phyloP scores from a whole-genome alignment of 2,888 invertebrate genomes.

The Auanema freiburgensis region DNA sequence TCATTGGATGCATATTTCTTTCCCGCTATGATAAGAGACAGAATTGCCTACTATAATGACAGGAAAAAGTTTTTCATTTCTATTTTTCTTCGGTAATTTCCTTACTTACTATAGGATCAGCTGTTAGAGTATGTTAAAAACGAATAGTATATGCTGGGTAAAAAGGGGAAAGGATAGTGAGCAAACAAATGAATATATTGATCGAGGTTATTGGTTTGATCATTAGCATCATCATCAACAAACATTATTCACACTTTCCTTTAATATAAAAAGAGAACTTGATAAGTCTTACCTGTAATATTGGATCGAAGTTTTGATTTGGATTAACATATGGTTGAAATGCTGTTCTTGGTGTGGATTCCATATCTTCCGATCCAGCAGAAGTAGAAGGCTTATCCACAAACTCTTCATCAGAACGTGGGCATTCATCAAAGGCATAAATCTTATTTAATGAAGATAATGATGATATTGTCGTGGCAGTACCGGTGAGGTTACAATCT shows the following conservation, averaged over 20 bases:
- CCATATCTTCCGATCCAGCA: too few species aligned
- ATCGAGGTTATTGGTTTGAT: too few species aligned
- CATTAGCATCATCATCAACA: too few species aligned
- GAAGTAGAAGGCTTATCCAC: conserved; percentile 13
- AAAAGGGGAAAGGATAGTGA: too few species aligned
- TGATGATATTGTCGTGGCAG: not conserved
- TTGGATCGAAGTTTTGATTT: conserved; percentile 13
- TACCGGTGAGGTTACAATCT: not conserved
- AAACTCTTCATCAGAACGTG: conserved; percentile 18
- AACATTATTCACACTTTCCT: conserved; percentile 1
- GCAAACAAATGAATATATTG: too few species aligned
- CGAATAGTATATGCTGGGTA: too few species aligned
- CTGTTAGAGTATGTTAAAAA: too few species aligned
- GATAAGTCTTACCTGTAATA: conserved; percentile 8
- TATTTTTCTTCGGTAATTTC: too few species aligned
- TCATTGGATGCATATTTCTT: not conserved
- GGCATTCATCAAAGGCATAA: conserved; percentile 17
- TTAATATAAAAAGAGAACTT: not conserved
- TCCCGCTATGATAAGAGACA: not conserved
- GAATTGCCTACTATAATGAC: too few species aligned
- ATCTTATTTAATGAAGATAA: not conserved
- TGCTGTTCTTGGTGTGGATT: not conserved
- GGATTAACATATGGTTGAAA: conserved; percentile 15
- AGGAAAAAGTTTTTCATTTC: too few species aligned
- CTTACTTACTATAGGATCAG: too few species aligned